phyloP scores from a whole-genome alignment of 2,797 vertebrate genomes.

The Cuniculus paca region DNA sequence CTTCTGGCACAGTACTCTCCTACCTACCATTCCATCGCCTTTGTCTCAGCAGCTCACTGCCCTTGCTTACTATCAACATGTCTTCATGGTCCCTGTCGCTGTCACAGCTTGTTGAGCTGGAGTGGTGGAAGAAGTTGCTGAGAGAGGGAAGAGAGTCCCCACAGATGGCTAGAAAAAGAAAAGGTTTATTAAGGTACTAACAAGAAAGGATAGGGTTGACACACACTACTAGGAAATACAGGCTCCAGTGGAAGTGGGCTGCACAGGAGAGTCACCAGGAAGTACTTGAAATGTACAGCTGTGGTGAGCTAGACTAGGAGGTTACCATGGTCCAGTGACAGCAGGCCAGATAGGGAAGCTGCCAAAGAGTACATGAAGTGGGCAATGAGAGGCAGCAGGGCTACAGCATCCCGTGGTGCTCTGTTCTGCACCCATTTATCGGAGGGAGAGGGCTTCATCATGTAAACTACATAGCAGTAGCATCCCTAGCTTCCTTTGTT shows the following conservation, averaged over 20 bases:
- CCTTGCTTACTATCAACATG: not conserved
- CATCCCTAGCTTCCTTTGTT: not conserved
- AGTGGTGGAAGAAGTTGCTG: not conserved
- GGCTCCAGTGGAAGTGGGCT: not conserved
- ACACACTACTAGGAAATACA: not conserved
- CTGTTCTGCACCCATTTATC: not conserved
- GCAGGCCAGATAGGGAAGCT: too few relatives aligned
- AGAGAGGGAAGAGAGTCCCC: not conserved
- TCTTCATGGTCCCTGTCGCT: not conserved
- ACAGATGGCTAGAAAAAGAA: not conserved
- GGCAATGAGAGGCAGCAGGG: not conserved
- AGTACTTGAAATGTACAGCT: not conserved
- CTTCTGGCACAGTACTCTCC: not conserved
- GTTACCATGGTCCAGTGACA: not conserved
- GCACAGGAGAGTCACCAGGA: not conserved
- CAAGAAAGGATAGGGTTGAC: not conserved
- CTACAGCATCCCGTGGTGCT: not conserved
- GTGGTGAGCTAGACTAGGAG: not conserved
- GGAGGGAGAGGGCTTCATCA: not conserved
- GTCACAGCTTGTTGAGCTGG: not conserved
- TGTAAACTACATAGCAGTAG: not conserved
- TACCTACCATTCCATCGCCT: rapidly evolving
- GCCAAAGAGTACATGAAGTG: not conserved
- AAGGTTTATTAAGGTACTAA: not conserved
- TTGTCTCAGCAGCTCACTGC: not conserved